Base-by-base conservation (phyloP, 2,113 vertebrate genomes). In the Martes martes region DNA sequence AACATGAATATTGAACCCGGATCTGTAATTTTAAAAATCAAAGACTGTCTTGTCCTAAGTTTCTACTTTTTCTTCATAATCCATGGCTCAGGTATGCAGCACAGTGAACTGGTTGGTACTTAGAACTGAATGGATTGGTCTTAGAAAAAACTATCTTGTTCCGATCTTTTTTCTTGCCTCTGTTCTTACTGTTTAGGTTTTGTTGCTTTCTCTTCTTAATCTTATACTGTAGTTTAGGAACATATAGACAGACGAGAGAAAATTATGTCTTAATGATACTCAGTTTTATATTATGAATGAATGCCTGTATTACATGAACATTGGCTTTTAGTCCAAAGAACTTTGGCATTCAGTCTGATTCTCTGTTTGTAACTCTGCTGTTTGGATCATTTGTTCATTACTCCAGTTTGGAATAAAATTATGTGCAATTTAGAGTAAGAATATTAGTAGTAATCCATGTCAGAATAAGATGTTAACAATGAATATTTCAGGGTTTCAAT, bases 401-500 rank as follows among this genome's bases (percentile, higher is more conserved):
- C n/a, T 81, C 50, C 45, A 89, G 1, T 50, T 79, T 95, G 65
- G 61, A 82, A 76, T 91, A 82, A 81, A 92, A 79, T 8, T 5
- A 36, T 82, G 16, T 87, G 28, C 73, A 9, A 61, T 78, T 47
- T 50, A 80, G 45, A 84, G 5, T 79, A 81, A 90, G 42, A 78
- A 9, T 86, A 39, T 9, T 82, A 42, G n/a, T 33, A 89, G 14
- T 90, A 96, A 83, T 83, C 19, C 36, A 16, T 79, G 28, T 3
- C n/a, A 92, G 80, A 78, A 31, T 80, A 78, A 69, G 15, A 59
- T 90, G 55, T 92, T 91, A 96, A 47, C 79, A 91, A 45, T 74
- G n/a, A 74, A n/a, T 85, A 33, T 89, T 86, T 95, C 36, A 85
- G 23, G 84, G n/a, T 78, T 23, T 96, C 76, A 73, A 61, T 91